Conservation (phyloP, 2,113 vertebrate species). For the Toxotes jaculatrix region DNA sequence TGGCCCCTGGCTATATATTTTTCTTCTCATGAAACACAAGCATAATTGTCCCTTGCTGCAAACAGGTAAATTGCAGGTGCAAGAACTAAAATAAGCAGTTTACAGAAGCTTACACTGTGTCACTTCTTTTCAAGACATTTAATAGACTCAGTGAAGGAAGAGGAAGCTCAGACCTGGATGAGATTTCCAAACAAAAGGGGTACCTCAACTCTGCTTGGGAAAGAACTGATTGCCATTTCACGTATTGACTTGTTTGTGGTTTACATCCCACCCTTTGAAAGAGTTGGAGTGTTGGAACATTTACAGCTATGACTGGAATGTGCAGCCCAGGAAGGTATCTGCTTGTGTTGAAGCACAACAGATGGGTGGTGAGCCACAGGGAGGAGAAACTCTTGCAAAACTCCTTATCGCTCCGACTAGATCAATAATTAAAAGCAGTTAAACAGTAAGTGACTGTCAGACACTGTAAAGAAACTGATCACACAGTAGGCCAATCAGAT, state of each 20-base stretch:
- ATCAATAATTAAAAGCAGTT: constrained; percentile 22
- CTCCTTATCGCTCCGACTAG: background rate
- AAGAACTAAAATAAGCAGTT: background rate
- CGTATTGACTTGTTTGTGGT: constrained; percentile 71
- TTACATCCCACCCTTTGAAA: constrained; percentile 46
- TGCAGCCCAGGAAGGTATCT: constrained; percentile 56
- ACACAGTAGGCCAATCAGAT: background rate
- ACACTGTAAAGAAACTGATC: background rate
- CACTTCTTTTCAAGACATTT: background rate
- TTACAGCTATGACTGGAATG: constrained; percentile 83
- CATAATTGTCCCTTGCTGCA: background rate
- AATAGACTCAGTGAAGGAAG: background rate
- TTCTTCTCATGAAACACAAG: constrained; percentile 10
- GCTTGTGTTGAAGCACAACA: constrained; percentile 59
- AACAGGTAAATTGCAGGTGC: constrained; percentile 7
- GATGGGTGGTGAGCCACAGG: constrained; percentile 29
- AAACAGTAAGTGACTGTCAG: constrained; percentile 3
- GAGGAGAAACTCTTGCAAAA: constrained; percentile 31
- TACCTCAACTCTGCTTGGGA: background rate
- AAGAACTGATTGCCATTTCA: constrained; percentile 33
- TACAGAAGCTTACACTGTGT: background rate
- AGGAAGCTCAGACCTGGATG: background rate
- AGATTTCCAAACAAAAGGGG: constrained; percentile 2
- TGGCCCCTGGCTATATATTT: constrained; percentile 10
- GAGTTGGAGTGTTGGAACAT: constrained; percentile 64